A percentile compares a stretch with the other conserved stretches of the same genome.
Conservation (phyloP, 2,113 vertebrate species). For the Scatophagus argus region DNA sequence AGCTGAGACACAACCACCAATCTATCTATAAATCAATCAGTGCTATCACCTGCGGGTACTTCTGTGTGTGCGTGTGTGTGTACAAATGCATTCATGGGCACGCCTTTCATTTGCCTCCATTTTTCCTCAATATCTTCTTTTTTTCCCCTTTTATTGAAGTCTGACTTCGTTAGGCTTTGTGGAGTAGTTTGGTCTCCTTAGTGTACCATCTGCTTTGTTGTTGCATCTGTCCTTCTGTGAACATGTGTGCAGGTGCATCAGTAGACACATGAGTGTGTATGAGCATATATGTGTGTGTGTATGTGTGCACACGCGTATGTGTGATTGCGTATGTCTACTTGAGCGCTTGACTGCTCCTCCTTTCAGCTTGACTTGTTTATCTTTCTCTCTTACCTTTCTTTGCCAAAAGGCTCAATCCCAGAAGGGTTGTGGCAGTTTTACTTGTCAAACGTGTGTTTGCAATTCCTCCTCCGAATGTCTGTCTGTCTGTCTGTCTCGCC, state of each 20-base stretch:
- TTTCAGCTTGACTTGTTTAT: slow-evolving; percentile 54
- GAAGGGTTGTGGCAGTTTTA: slow-evolving; percentile 56
- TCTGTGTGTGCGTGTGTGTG: slow-evolving; percentile 1
- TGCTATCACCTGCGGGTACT: slow-evolving; percentile 60
- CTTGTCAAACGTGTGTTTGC: slow-evolving; percentile 60
- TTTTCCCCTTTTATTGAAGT: slow-evolving; percentile 19
- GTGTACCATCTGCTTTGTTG: slow-evolving; percentile 41
- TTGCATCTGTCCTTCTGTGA: slow-evolving; percentile 28
- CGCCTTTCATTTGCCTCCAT: slow-evolving; percentile 53
- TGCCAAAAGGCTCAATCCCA: slow-evolving; percentile 58
- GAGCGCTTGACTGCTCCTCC: slow-evolving; percentile 42
- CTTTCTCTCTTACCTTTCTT: slow-evolving; percentile 50
- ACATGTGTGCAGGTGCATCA: slow-evolving; percentile 41
- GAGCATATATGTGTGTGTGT: background rate
- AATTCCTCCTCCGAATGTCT: slow-evolving; percentile 40
- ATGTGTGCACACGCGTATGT: too few species aligned
- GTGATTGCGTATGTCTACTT: slow-evolving; percentile 31
- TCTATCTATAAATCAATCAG: slow-evolving; percentile 74
- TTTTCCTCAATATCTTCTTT: slow-evolving; percentile 27
- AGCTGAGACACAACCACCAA: slow-evolving; percentile 76
- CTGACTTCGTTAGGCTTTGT: slow-evolving; percentile 31
- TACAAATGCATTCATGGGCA: slow-evolving; percentile 19
- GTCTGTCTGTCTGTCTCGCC: slow-evolving; percentile 23
- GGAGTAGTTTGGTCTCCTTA: slow-evolving; percentile 45
- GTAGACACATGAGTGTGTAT: slow-evolving; percentile 5